These are phyloP conservation scores for Dysdera silvatica DNA, from an alignment of 1,140 invertebrate genomes.

Conservation along the genomic window DNA sequence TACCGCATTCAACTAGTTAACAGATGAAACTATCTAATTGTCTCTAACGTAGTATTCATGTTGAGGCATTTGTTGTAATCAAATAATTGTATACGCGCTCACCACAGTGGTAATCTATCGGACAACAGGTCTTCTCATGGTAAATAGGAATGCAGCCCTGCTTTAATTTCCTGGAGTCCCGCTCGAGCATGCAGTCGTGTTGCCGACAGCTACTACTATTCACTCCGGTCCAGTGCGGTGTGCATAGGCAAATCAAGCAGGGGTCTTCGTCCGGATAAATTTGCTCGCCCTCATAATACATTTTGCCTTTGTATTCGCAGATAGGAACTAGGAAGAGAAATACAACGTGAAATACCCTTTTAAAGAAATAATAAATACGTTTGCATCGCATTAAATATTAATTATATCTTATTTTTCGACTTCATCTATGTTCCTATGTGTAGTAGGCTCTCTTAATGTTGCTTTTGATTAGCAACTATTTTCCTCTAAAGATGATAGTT, in stretches of 20 bases:
- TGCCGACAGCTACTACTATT: conserved; percentile 15
- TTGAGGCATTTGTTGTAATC: background rate
- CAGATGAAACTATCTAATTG: no score
- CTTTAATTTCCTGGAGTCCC: conserved; percentile 19
- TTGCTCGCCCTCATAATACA: conserved; percentile 29
- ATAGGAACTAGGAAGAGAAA: conserved; percentile 4
- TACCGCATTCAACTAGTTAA: no score
- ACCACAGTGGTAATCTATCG: conserved; percentile 35
- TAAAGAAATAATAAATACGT: no score
- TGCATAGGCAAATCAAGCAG: conserved; percentile 31
- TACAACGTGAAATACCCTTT: background rate
- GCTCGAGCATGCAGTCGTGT: conserved; percentile 26
- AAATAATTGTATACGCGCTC: background rate
- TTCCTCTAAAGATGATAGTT: no score
- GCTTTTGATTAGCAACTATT: no score
- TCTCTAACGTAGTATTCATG: no score
- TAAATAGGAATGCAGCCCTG: conserved; percentile 33
- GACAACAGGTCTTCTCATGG: conserved; percentile 33
- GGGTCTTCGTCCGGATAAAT: conserved; percentile 31
- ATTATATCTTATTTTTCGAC: no score
- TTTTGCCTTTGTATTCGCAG: conserved; percentile 29
- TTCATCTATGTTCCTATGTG: no score
- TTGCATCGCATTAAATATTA: no score
- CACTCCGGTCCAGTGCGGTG: conserved; percentile 27
- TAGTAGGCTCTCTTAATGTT: no score